Conservation (phyloP, 2,113 vertebrate genomes). For the Pelmatolapia mariae region DNA sequence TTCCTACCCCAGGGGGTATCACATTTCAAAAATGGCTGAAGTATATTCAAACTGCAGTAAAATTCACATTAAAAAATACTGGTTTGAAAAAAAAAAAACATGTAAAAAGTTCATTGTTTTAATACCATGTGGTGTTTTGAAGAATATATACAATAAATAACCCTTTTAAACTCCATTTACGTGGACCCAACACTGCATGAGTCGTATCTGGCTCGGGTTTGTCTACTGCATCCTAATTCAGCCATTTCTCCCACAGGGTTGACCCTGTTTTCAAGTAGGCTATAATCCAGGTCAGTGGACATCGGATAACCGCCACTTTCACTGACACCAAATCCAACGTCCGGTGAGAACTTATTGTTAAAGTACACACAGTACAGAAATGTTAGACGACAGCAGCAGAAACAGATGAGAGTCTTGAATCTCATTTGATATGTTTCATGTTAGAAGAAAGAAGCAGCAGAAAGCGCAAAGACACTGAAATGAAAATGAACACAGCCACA, state of each 20-base stretch:
- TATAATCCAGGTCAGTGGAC: neutral
- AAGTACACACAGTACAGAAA: neutral
- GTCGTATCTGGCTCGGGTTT: neutral
- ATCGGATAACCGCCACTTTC: neutral
- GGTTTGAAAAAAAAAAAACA: neutral
- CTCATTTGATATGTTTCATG: neutral
- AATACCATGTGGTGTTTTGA: neutral
- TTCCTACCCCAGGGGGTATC: neutral
- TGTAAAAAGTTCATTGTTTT: neutral
- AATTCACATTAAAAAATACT: neutral
- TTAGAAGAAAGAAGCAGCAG: neutral
- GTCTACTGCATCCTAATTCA: neutral
- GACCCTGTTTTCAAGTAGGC: neutral
- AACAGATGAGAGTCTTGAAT: neutral
- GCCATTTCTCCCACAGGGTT: neutral
- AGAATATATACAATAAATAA: neutral
- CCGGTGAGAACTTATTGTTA: neutral
- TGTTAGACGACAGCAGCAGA: neutral
- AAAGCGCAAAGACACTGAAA: constrained; percentile 1
- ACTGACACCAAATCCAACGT: neutral
- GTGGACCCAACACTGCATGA: neutral
- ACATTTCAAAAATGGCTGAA: neutral
- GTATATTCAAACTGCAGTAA: neutral
- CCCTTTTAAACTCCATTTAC: neutral
- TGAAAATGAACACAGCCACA: neutral